These are phyloP conservation scores for Alsophila aescularia DNA, from an alignment of 2,888 invertebrate genomes.

Conservation along the genomic window DNA sequence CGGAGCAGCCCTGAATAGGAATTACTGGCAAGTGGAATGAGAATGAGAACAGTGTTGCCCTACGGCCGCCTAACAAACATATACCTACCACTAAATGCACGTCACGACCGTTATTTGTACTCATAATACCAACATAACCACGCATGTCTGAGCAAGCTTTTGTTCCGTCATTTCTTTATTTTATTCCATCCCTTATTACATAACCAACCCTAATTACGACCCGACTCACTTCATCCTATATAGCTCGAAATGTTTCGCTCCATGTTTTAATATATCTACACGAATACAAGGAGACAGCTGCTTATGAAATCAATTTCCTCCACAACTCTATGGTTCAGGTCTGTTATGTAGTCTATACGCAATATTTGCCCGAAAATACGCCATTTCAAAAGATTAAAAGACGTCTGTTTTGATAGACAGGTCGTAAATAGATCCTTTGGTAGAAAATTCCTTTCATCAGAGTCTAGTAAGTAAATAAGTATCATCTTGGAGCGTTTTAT, in stretches of 20 bases:
- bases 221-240: slow-evolving; percentile 14
- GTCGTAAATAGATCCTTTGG: slow-evolving; percentile 59
- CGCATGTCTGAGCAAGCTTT: slow-evolving; percentile 64
- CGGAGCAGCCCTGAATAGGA: slow-evolving; percentile 66
- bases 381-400: slow-evolving; percentile 62
- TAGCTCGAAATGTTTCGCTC: slow-evolving; percentile 11
- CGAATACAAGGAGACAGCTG: slow-evolving; percentile 48
- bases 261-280: slow-evolving; percentile 24
- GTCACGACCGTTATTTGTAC: slow-evolving; percentile 59
- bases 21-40: slow-evolving; percentile 48
- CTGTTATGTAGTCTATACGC: slow-evolving; percentile 39
- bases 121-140: slow-evolving; percentile 55
- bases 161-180: slow-evolving; percentile 39
- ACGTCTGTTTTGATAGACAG: slow-evolving; percentile 56
- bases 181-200: slow-evolving; percentile 10
- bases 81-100: slow-evolving; percentile 50
- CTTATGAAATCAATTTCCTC: slow-evolving; percentile 56
- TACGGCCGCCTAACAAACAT: slow-evolving; percentile 32
- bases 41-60: slow-evolving; percentile 40
- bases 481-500: slow-evolving; percentile 48
- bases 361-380: slow-evolving; percentile 49
- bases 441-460: slow-evolving; percentile 54
- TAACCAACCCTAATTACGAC: slow-evolving; percentile 15
- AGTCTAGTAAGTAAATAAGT: slow-evolving; percentile 48
- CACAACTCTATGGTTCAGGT: slow-evolving; percentile 42